A percentile compares a stretch with the other conserved stretches of the same genome.
Conservation (phyloP, 2,888 invertebrate genomes). For the Sarcophaga carnaria region DNA sequence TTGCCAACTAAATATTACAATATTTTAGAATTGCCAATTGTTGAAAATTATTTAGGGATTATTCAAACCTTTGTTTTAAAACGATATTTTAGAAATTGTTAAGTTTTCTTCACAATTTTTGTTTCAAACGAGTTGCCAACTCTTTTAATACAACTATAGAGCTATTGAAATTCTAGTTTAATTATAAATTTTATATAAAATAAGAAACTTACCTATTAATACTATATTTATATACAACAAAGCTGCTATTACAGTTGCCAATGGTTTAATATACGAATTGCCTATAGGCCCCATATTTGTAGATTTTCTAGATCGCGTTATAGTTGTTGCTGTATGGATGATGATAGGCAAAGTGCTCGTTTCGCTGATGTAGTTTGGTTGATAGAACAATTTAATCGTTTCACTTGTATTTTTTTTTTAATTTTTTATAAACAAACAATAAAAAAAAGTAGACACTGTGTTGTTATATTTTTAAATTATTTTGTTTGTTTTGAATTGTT, state of each 20-base stretch:
- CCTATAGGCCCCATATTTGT: conserved; percentile 62
- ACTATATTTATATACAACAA: conserved; percentile 57
- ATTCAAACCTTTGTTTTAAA: neutral
- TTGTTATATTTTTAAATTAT: conserved; percentile 44
- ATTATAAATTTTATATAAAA: neutral
- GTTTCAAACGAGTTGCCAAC: neutral
- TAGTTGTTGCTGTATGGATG: conserved; percentile 31
- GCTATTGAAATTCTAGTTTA: neutral
- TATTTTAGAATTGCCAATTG: too few species aligned
- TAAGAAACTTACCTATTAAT: conserved; percentile 61
- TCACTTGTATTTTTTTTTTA: conserved; percentile 32
- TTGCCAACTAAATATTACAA: too few species aligned
- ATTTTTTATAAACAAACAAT: conserved; percentile 23
- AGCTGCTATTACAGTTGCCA: conserved; percentile 58
- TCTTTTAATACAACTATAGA: neutral
- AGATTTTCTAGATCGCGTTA: too few species aligned
- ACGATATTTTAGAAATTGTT: neutral
- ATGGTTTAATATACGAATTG: conserved; percentile 60
- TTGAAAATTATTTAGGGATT: too few species aligned
- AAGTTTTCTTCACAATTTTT: too few species aligned
- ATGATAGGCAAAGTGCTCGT: conserved; percentile 22
- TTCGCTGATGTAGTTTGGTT: conserved; percentile 22
- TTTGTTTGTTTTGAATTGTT: conserved; percentile 14
- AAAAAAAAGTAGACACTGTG: neutral
- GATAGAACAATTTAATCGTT: conserved; percentile 36